Evolutionary conservation across 2,888 invertebrate species (phyloP).

Genomic region (Agrotis clavis): DNA sequence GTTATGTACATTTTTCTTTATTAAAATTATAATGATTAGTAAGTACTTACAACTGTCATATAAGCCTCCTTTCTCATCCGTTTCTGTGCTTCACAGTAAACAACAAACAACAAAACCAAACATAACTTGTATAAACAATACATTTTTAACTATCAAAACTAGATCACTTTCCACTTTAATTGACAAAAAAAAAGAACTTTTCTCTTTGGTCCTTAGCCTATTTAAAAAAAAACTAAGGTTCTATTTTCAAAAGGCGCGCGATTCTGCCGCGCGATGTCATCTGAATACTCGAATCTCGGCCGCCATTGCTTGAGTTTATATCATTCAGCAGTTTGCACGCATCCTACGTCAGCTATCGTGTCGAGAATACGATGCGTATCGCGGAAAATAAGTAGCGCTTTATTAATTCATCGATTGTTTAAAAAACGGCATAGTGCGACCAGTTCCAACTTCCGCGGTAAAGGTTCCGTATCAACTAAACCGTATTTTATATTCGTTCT

Average conservation of each 20-base stretch:
- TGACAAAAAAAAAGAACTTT: conserved; percentile 12
- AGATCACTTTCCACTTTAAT: not conserved
- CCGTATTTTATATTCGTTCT: not conserved
- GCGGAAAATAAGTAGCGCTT: conserved; percentile 41
- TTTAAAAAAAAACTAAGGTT: conserved; percentile 43
- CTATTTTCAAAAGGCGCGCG: conserved; percentile 49
- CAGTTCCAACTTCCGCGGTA: not conserved
- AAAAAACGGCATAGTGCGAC: not conserved
- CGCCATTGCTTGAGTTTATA: conserved; percentile 63
- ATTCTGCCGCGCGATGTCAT: conserved; percentile 38
- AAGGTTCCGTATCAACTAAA: not conserved
- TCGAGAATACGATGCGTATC: conserved; percentile 48
- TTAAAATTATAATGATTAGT: too few relatives aligned
- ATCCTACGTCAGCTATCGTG: conserved; percentile 57
- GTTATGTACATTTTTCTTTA: not conserved
- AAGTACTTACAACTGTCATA: conserved; percentile 61
- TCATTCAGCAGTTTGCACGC: conserved; percentile 60
- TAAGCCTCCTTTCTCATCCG: conserved; percentile 51
- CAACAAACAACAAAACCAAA: conserved; percentile 46
- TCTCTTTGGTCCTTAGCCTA: conserved; percentile 12
- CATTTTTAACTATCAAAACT: conserved; percentile 52
- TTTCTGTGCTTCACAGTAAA: conserved; percentile 49
- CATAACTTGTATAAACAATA: conserved; percentile 41
- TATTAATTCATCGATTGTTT: conserved; percentile 23
- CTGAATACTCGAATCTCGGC: conserved; percentile 51